Evolutionary conservation across 2,113 vertebrate genomes (phyloP).

Genomic region (Scatophagus argus): DNA sequence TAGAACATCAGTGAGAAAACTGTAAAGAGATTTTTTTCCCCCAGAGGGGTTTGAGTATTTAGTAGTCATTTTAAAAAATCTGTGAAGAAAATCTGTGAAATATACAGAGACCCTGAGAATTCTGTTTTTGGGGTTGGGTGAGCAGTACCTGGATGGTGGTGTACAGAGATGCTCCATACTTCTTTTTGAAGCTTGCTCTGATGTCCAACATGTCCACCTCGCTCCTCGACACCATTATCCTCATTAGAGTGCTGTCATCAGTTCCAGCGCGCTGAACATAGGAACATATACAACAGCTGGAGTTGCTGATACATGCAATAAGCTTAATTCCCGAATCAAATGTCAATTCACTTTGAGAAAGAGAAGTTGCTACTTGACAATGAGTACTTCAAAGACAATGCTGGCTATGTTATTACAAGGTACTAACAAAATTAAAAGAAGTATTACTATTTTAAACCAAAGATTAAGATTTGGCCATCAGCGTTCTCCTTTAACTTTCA

Average conservation of each 20-base stretch:
- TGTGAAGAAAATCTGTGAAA: no score
- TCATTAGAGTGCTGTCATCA: constrained; percentile 92
- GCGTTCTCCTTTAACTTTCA: no score
- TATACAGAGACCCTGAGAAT: not conserved
- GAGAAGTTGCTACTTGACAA: not conserved
- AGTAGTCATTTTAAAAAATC: not conserved
- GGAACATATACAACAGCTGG: not conserved
- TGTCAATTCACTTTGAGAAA: not conserved
- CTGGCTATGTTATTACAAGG: no score
- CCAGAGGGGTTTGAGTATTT: not conserved
- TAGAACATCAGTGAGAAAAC: not conserved
- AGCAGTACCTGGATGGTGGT: constrained; percentile 89
- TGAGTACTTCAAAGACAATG: not conserved
- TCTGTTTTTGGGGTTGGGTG: no score
- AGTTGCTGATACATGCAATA: not conserved
- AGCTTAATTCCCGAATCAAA: not conserved
- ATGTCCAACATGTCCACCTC: constrained; percentile 94
- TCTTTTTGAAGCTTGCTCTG: constrained; percentile 86
- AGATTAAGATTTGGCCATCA: no score
- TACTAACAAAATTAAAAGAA: not conserved
- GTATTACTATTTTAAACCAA: no score
- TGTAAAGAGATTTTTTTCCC: not conserved
- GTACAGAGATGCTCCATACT: constrained; percentile 89
- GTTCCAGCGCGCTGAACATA: constrained; percentile 91
- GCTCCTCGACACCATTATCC: constrained; percentile 93